Evolutionary conservation across 2,797 vertebrate genomes (phyloP).

Genomic region (Chromis chromis): DNA sequence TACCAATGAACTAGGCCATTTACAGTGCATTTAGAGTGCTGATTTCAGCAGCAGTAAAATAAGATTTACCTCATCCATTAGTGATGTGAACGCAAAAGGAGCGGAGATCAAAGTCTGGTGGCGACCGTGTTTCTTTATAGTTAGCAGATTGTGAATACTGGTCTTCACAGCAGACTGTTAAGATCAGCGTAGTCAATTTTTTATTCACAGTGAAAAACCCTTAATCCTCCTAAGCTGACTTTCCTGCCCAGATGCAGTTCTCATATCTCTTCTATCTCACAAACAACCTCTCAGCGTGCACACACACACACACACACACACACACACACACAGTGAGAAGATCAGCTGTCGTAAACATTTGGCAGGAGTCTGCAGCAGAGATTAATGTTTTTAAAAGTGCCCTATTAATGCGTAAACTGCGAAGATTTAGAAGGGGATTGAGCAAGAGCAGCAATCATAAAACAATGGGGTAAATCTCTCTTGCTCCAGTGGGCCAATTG

Average conservation of each 20-base stretch:
- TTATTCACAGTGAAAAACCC: slow-evolving; percentile 19
- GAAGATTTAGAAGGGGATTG: slow-evolving; percentile 49
- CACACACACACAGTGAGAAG: not conserved
- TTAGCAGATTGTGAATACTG: slow-evolving; percentile 19
- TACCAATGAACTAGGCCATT: slow-evolving; percentile 49
- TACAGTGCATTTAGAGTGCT: slow-evolving; percentile 25
- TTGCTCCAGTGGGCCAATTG: slow-evolving; percentile 38
- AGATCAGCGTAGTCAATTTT: slow-evolving; percentile 22
- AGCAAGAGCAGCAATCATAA: slow-evolving; percentile 53
- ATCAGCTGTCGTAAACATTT: slow-evolving; percentile 21
- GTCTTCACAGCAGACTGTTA: slow-evolving; percentile 12
- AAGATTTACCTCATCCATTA: slow-evolving; percentile 41
- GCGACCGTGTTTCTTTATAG: not conserved
- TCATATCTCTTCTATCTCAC: slow-evolving; percentile 3
- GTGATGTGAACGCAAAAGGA: slow-evolving; percentile 28
- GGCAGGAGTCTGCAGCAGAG: slow-evolving; percentile 23
- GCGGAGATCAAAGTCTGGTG: slow-evolving; percentile 22
- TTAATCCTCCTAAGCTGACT: not conserved
- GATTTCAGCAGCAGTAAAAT: slow-evolving; percentile 40
- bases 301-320: slow-evolving; percentile 13
- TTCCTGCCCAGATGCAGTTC: not conserved
- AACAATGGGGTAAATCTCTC: slow-evolving; percentile 36
- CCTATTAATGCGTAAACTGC: slow-evolving; percentile 50
- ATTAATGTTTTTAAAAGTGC: slow-evolving; percentile 44
- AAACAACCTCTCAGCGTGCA: slow-evolving; percentile 5